Evolutionary conservation across 2,888 invertebrate species (phyloP), one percentile per base, ranked within the genome.

Genomic region (Polydrusus pterygomalis): DNA sequence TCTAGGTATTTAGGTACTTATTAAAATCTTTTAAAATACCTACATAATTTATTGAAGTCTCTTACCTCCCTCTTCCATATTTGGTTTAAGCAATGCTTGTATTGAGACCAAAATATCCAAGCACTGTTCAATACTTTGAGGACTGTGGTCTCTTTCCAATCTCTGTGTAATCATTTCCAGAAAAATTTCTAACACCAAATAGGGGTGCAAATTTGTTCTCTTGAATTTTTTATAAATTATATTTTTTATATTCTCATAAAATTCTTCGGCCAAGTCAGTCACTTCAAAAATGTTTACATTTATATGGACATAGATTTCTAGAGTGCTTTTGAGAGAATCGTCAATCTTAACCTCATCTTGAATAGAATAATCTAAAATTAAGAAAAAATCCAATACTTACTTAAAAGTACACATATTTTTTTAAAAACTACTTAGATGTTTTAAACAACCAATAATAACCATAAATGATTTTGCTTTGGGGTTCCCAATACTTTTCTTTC

Each of bases 401-500:
- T 25, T 25, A 25, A 25, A 25, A 25, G 25, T 25, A 25, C 25
- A 25, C 25, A 25, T 25, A 25, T 25, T 25, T 25, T 25, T 25
- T 25, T 1, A 25, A 25, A 25, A 25, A 25, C 1, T 3, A 25
- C 25, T n/a, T n/a, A 25, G 25, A 5, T 25, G 25, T 25, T 25
- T 25, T 25, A 25, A 25, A 25, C 5, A 25, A 5, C 25, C 1
- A 25, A 25, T 25, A 25, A 3, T 65, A 49, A 78, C 78, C 76
- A 45, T 34, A 34, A n/a, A 82, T 74, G 10, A 74, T 63, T n/a
- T 79, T 77, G 38, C 77, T 89, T 83, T 92, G 90, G 75, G 89
- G 88, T 62, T 89, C 86, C 93, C 93, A 94, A 85, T 94, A 93
- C 82, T 91, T 90, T 47, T 87, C 87, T 86, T 91, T 90, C 0